These are phyloP conservation scores for Penelope pileata DNA, from an alignment of 2,113 vertebrate species.

Conservation along the genomic window DNA sequence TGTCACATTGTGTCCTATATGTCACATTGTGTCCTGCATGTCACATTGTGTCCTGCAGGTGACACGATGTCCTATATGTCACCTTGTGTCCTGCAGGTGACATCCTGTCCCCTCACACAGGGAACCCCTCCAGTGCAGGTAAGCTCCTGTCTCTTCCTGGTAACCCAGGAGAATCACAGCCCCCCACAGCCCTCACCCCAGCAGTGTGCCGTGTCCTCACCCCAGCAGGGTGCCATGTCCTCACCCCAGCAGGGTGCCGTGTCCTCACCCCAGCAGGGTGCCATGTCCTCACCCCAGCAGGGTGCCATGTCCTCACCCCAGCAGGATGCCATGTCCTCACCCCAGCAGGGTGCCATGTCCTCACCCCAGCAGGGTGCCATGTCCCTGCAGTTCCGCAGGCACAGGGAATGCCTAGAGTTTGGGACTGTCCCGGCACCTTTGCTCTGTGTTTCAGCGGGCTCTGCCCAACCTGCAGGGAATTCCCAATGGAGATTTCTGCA, in stretches of 20 bases:
- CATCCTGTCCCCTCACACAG: no score
- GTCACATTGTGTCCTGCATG: background rate
- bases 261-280: no score
- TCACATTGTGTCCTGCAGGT: background rate
- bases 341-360: no score
- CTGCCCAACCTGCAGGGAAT: background rate
- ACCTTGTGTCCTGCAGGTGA: background rate
- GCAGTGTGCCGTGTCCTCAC: no score
- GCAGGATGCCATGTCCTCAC: no score
- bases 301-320: no score
- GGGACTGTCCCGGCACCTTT: background rate
- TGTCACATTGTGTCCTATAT: background rate
- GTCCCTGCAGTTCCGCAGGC: background rate
- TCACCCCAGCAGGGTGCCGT: no score
- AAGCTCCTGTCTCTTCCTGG: background rate
- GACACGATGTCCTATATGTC: background rate
- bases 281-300: no score
- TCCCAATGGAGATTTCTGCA: background rate
- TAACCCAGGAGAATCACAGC: background rate
- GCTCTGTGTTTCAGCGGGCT: rapidly evolving
- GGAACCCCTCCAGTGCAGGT: background rate
- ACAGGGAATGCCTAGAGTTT: background rate
- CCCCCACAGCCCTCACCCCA: background rate
- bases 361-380: no score
- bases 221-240: no score